Percentiles rank a stretch among this genome's conserved stretches.
These are phyloP conservation scores for Sebastes paucispinis DNA, from an alignment of 2,797 vertebrate species.

Conservation along the genomic window DNA sequence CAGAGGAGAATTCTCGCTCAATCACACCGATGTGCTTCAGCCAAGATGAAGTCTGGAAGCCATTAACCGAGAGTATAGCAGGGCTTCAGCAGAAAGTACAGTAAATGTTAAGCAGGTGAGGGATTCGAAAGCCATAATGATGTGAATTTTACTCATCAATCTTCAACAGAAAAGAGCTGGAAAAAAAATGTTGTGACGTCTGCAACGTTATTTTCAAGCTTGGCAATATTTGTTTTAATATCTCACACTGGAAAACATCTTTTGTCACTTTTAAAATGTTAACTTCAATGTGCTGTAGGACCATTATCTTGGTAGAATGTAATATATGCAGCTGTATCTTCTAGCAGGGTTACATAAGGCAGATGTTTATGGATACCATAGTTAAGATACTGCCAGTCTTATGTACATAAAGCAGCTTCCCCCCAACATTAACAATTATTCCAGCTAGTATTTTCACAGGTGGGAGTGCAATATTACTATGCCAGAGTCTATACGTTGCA, in stretches of 20 bases:
- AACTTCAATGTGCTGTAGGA: neutral
- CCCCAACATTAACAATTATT: slow-evolving; percentile 72
- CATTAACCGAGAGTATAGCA: slow-evolving; percentile 49
- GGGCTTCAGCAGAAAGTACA: slow-evolving; percentile 59
- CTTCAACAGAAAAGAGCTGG: slow-evolving; percentile 16
- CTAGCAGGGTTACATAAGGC: neutral
- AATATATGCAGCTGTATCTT: neutral
- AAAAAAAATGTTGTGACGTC: neutral
- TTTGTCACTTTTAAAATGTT: neutral
- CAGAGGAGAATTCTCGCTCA: slow-evolving; percentile 40
- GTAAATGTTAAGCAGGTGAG: slow-evolving; percentile 78
- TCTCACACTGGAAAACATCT: slow-evolving; percentile 9
- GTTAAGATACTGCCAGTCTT: slow-evolving; percentile 16
- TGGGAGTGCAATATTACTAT: slow-evolving; percentile 61
- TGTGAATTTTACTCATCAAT: slow-evolving; percentile 61
- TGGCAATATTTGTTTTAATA: neutral
- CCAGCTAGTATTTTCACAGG: slow-evolving; percentile 60
- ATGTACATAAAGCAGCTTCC: slow-evolving; percentile 27
- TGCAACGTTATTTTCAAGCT: slow-evolving; percentile 12
- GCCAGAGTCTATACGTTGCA: slow-evolving; percentile 67
- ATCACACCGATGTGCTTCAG: slow-evolving; percentile 31
- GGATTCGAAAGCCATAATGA: slow-evolving; percentile 55
- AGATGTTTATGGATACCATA: slow-evolving; percentile 31
- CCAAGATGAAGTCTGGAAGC: slow-evolving; percentile 69
- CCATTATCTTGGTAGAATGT: neutral